Base-by-base conservation (phyloP, 2,113 vertebrate genomes). In the Crocuta crocuta region DNA sequence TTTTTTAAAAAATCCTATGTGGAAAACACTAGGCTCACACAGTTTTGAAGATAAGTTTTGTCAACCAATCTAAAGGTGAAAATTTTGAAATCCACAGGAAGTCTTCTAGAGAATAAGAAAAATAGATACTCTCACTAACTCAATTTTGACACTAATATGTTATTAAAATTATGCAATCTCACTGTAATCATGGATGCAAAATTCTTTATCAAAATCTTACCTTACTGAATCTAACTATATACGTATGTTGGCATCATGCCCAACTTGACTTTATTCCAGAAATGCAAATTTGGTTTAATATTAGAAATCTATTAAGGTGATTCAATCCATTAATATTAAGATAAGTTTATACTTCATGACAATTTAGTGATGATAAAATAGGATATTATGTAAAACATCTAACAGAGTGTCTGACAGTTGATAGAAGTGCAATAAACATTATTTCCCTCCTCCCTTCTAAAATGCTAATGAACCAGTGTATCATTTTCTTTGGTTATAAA, bases 391-490 rank as follows among this genome's bases (percentile, higher is more conserved):
- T 80, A 92, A 95, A 95, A 94, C 28, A 94, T 88, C 82, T 80
- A 81, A 91, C 15, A 65, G 68, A 92, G 43, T 85, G 7, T 70
- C 50, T 84, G 80, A 89, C 39, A 92, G 94, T 55, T 84, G 91
- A 89, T 17, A 89, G 71, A 93, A 83, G 55, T 48, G 65, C 65
- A 93, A 94, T 89, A 73, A 95, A 81, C 43, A 81, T 4, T 53
- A 39, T 84, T 88, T 85, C 82, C 70, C 28, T 70, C 53, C 12
- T 97, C 21, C 39, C 58, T 90, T 88, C 76, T 82, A 66, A 96
- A 94, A 93, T 96, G 86, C 61, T 96, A 96, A 95, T 93, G 78
- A 91, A 71, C 19, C 61, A 82, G 45, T 13, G 10, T 33, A 91
- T 86, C 45, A 68, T 93, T 85, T 58, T 95, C 61, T 96, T 92